phyloP scores from a whole-genome alignment of 37 sponge, comb jelly and placozoan genomes.

The Amphimedon queenslandica region DNA sequence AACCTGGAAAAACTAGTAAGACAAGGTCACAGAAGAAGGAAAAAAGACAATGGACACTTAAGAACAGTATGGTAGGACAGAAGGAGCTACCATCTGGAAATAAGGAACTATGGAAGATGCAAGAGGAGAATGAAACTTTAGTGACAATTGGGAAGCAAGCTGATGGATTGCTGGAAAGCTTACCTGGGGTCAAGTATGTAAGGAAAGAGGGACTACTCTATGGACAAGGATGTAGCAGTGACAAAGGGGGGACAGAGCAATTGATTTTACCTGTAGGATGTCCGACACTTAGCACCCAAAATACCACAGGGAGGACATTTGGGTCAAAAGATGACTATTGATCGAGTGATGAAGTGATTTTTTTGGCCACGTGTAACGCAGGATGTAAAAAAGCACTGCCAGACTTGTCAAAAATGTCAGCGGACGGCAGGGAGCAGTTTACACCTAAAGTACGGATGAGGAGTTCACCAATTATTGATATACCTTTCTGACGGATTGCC shows the following conservation, averaged over 20 bases:
- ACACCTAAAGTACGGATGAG: neutral
- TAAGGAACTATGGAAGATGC: neutral
- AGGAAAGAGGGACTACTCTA: neutral
- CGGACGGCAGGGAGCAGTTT: neutral
- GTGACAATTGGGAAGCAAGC: neutral
- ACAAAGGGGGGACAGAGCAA: slow-evolving; percentile 3
- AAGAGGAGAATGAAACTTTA: neutral
- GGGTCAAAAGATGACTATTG: slow-evolving; percentile 10
- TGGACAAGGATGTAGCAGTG: neutral
- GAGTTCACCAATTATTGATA: neutral
- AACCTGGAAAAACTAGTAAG: neutral
- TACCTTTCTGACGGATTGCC: slow-evolving; percentile 11
- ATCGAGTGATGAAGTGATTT: slow-evolving; percentile 5
- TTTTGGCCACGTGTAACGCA: neutral
- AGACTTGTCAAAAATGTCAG: slow-evolving; percentile 10
- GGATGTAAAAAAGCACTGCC: slow-evolving; percentile 8
- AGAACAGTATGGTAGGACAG: neutral
- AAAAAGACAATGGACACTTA: neutral
- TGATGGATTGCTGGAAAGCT: neutral
- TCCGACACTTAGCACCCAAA: neutral
- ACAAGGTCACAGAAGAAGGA: neutral
- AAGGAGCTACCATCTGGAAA: neutral
- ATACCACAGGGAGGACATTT: slow-evolving; percentile 16
- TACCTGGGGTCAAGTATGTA: neutral
- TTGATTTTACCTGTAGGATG: neutral